Evolutionary conservation across 2,888 invertebrate genomes (phyloP), one percentile per base, ranked within the genome.

Genomic region (Ennomos erosarius): DNA sequence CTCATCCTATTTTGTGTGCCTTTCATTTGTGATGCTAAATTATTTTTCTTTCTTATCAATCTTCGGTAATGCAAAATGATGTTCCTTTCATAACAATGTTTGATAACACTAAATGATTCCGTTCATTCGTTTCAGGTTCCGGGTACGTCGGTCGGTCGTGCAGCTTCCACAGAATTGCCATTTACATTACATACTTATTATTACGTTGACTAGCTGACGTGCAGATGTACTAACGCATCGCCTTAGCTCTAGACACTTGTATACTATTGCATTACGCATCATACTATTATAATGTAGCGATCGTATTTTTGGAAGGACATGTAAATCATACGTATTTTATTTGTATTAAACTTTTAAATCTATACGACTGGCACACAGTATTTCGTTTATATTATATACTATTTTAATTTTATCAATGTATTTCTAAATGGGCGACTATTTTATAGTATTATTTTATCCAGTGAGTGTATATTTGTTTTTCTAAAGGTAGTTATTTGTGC

Each of bases 151-250:
- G 43, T 43, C n/a, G 26, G 81, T 85, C 79, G 84, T 78, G 88
- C 88, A 83, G 88, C 88, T 88, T 88, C 88, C 88, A 88, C 88
- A 78, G 78, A 85, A 86, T 87, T 87, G 88, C 89, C 90, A 89
- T 88, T 87, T 82, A 82, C 79, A 79, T 85, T 78, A 81, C 74
- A 68, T 81, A 79, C 3, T 74, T 81, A 76, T 70, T 75, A 67
- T 70, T 65, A 77, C 57, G 63, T 74, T 76, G 78, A 70, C 76
- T 80, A 75, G 76, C 73, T 67, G 74, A 68, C 50, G 26, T 59
- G 61, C 62, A 43, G 61, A 55, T 58, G 56, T 55, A 50, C 64
- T 64, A 60, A 48, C 53, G 62, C 38, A 10, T 5, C 65, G 80
- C 82, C 82, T 76, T 87, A 87, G 85, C 67, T 72, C 71, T 87